phyloP scores from a whole-genome alignment of 23 tunicate species.

The Oikopleura albicans region DNA sequence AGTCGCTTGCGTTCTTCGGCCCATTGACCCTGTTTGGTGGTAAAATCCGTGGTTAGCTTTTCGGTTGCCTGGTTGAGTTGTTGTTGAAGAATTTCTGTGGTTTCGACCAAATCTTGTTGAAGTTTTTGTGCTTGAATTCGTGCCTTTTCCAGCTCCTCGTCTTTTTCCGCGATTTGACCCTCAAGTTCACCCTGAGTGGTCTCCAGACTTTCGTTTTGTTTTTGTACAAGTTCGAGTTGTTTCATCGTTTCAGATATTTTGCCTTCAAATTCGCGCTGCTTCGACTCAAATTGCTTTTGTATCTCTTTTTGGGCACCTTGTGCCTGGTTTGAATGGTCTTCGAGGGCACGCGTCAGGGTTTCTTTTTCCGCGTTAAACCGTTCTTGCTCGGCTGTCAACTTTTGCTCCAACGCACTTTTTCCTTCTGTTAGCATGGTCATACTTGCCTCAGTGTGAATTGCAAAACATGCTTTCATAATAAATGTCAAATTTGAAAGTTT shows the following conservation, averaged over 20 bases:
- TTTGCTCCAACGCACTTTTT: not conserved
- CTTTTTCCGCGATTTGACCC: not conserved
- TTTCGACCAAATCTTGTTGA: not conserved
- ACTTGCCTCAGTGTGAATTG: too few species aligned
- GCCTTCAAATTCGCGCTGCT: not conserved
- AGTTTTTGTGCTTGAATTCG: constrained; percentile 3
- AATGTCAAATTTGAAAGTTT: too few species aligned
- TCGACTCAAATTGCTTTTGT: not conserved
- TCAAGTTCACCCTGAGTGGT: not conserved
- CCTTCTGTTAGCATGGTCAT: not conserved
- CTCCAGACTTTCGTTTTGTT: not conserved
- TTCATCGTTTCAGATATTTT: constrained; percentile 6
- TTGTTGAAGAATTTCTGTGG: constrained; percentile 8
- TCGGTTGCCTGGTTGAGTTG: constrained; percentile 7
- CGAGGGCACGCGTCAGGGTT: not conserved
- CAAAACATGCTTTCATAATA: too few species aligned
- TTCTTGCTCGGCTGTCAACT: not conserved
- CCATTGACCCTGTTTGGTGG: not conserved
- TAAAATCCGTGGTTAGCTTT: not conserved
- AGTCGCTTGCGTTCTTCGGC: constrained; percentile 2
- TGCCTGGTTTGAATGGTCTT: not conserved
- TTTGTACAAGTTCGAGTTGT: constrained; percentile 4
- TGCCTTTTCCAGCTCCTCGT: constrained; percentile 5
- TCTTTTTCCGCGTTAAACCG: not conserved
- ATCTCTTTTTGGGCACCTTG: not conserved